Evolutionary conservation across 30 jellyfish, hydroid and myxozoan genomes (phyloP).

Genomic region (Hydra vulgaris): DNA sequence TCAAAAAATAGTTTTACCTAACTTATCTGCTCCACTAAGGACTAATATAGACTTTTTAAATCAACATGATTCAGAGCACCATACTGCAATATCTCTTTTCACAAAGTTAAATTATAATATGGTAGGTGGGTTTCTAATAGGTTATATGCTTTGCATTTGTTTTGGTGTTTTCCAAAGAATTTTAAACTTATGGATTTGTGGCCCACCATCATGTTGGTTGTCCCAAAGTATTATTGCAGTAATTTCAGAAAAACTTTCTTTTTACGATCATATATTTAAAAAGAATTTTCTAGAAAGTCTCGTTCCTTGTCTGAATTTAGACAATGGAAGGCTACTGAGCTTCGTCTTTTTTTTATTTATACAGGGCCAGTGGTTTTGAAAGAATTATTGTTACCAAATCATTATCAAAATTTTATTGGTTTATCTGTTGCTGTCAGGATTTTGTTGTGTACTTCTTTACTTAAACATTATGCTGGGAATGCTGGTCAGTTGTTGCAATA

Average conservation of each 20-base stretch:
- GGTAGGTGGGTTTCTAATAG: conserved; percentile 2
- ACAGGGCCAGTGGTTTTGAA: conserved; percentile 29
- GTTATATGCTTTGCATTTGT: conserved; percentile 1
- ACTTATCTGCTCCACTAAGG: not conserved
- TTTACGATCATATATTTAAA: conserved; percentile 11
- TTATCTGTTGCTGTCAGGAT: conserved; percentile 20
- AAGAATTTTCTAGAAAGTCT: conserved; percentile 28
- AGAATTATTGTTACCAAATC: conserved; percentile 3
- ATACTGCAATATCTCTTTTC: conserved; percentile 6
- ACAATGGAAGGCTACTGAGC: conserved; percentile 41
- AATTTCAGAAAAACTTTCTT: conserved; percentile 12
- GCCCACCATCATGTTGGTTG: conserved; percentile 17
- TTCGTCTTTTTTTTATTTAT: conserved; percentile 29
- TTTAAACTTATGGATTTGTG: not conserved
- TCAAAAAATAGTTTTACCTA: not conserved
- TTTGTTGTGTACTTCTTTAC: conserved; percentile 16
- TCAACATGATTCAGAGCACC: conserved; percentile 8
- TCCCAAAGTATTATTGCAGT: conserved; percentile 7
- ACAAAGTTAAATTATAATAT: conserved; percentile 1
- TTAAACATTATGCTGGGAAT: conserved; percentile 8
- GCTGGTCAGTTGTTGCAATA: conserved; percentile 23
- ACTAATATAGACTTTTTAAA: not conserved
- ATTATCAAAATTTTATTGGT: conserved; percentile 14
- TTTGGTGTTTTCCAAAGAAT: conserved; percentile 14
- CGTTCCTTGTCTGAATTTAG: conserved; percentile 12